phyloP scores from a whole-genome alignment of 2,888 invertebrate genomes.

The Catocala sponsa region DNA sequence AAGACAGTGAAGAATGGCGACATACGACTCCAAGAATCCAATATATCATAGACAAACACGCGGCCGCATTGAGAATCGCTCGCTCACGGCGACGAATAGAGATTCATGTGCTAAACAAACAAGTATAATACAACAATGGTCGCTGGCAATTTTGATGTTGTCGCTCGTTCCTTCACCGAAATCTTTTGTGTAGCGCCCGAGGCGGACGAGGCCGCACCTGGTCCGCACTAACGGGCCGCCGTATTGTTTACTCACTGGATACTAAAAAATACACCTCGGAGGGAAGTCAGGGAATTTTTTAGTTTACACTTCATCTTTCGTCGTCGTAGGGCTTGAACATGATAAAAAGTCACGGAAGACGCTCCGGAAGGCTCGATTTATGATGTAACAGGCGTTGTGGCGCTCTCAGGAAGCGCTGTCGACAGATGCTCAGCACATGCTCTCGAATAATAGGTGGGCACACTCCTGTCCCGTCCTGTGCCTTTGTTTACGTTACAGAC shows the following conservation, averaged over 20 bases:
- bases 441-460: conserved; percentile 73
- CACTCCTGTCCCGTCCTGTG: conserved; percentile 72
- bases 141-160: conserved; percentile 70
- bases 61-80: conserved; percentile 64
- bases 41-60: conserved; percentile 81
- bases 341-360: conserved; percentile 83
- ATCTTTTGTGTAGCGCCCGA: conserved; percentile 81
- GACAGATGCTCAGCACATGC: conserved; percentile 86
- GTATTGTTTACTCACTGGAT: conserved; percentile 76
- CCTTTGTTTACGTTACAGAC: conserved; percentile 65
- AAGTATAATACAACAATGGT: conserved; percentile 70
- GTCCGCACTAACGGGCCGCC: conserved; percentile 67
- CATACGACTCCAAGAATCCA: conserved; percentile 68
- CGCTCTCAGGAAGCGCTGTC: conserved; percentile 78
- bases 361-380: conserved; percentile 85
- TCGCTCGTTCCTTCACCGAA: conserved; percentile 79
- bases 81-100: conserved; percentile 64
- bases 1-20: conserved; percentile 63
- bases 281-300: conserved; percentile 74
- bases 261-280: conserved; percentile 77
- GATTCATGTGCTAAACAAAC: conserved; percentile 79
- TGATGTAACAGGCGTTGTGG: conserved; percentile 77
- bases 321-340: conserved; percentile 76
- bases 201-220: conserved; percentile 78
- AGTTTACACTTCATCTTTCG: conserved; percentile 86